A percentile compares a stretch with the other conserved stretches of the same genome.
Conservation (phyloP, 1,140 invertebrate genomes). For the Drosophila mayri region DNA sequence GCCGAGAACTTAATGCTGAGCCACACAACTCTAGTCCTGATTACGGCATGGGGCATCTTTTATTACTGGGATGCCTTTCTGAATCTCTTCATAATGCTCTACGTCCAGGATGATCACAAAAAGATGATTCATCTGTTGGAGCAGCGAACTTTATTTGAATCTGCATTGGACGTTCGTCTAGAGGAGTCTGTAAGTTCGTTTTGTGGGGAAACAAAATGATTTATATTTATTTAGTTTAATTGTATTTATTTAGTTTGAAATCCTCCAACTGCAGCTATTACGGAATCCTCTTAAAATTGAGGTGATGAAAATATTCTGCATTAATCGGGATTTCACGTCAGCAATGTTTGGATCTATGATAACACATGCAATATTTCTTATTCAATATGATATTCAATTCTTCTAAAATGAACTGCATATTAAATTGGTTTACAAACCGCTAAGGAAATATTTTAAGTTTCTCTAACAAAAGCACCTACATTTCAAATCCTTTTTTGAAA, state of each 20-base stretch:
- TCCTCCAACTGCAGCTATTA: conserved; percentile 23
- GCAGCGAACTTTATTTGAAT: conserved; percentile 13
- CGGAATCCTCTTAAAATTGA: conserved; percentile 22
- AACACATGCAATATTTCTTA: conserved; percentile 22
- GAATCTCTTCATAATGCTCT: not conserved
- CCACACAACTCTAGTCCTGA: accelerated
- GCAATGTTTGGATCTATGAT: conserved; percentile 23
- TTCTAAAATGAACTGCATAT: not conserved
- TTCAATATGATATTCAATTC: conserved; percentile 41
- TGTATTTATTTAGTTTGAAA: conserved; percentile 22
- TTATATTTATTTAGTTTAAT: too few relatives aligned
- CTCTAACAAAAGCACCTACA: not conserved
- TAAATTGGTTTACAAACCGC: not conserved
- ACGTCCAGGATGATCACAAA: conserved; percentile 14
- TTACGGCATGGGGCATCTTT: not conserved
- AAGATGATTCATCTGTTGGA: conserved; percentile 2
- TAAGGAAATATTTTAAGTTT: not conserved
- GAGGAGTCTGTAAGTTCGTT: conserved; percentile 20
- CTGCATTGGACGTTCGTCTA: conserved; percentile 16
- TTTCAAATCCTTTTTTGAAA: too few relatives aligned
- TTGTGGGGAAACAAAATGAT: too few relatives aligned
- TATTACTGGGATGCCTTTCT: conserved; percentile 27
- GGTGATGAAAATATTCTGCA: conserved; percentile 11
- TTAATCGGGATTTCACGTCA: conserved; percentile 4
- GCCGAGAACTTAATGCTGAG: not conserved